These are phyloP conservation scores for Augiades crinisus DNA, from an alignment of 2,888 invertebrate genomes.

Conservation along the genomic window DNA sequence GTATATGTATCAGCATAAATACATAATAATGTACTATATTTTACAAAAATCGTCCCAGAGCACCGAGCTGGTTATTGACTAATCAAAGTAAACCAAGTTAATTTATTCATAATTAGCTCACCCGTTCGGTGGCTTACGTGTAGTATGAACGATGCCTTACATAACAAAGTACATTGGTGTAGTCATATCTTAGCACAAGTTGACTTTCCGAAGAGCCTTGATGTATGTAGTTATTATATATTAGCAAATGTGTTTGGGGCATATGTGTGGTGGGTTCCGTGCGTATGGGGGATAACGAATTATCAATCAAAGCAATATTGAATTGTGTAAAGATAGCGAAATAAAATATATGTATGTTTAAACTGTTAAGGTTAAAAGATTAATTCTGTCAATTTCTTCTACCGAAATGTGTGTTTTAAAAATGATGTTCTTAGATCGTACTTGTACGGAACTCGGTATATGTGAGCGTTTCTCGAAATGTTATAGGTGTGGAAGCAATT, in stretches of 20 bases:
- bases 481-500: not conserved
- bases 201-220: conserved; percentile 18
- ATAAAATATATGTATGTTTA: conserved; percentile 9
- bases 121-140: no score
- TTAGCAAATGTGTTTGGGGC: conserved; percentile 15
- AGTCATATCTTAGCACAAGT: conserved; percentile 14
- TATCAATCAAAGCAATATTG: conserved; percentile 24
- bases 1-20: no score
- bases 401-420: not conserved
- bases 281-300: conserved; percentile 8
- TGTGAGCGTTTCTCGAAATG: not conserved
- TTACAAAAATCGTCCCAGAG: no score
- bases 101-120: no score
- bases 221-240: conserved; percentile 17
- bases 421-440: no score
- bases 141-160: no score
- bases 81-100: no score
- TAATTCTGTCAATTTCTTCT: conserved; percentile 19
- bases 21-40: no score
- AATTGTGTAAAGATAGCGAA: conserved; percentile 18
- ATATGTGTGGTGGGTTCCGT: conserved; percentile 14
- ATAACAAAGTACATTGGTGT: conserved; percentile 15
- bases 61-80: no score
- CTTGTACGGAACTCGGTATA: conserved; percentile 11
- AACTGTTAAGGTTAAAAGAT: conserved; percentile 15